phyloP scores from a whole-genome alignment of 2,113 vertebrate genomes.

The Neoarius graeffei region DNA sequence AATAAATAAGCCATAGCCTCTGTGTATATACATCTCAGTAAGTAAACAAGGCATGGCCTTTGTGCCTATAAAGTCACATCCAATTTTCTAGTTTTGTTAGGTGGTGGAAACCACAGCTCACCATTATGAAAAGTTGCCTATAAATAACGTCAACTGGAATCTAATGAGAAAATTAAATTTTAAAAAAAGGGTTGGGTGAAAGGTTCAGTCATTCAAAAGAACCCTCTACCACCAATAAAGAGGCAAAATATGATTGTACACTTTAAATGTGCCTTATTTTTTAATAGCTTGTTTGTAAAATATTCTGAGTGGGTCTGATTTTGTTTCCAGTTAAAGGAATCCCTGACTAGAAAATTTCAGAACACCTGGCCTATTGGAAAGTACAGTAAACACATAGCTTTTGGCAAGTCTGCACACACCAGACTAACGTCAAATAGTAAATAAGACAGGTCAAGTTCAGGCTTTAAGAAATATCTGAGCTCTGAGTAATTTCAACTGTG shows the following conservation, averaged over 20 bases:
- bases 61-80: background rate
- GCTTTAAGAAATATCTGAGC: background rate
- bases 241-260: background rate
- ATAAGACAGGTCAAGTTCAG: background rate
- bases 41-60: background rate
- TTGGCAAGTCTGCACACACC: background rate
- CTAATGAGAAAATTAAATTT: background rate
- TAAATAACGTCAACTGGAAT: background rate
- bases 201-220: background rate
- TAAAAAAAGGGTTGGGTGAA: background rate
- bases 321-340: background rate
- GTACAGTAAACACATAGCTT: background rate
- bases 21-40: background rate
- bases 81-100: background rate
- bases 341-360: background rate
- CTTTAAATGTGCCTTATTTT: background rate
- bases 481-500: background rate
- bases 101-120: background rate
- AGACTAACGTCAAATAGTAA: background rate
- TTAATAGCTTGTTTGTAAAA: background rate
- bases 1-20: background rate
- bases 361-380: background rate
- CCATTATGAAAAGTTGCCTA: background rate
- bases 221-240: background rate
- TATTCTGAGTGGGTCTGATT: background rate